Evolutionary conservation across 2,113 vertebrate genomes (phyloP).

Genomic region (Serinus canaria): DNA sequence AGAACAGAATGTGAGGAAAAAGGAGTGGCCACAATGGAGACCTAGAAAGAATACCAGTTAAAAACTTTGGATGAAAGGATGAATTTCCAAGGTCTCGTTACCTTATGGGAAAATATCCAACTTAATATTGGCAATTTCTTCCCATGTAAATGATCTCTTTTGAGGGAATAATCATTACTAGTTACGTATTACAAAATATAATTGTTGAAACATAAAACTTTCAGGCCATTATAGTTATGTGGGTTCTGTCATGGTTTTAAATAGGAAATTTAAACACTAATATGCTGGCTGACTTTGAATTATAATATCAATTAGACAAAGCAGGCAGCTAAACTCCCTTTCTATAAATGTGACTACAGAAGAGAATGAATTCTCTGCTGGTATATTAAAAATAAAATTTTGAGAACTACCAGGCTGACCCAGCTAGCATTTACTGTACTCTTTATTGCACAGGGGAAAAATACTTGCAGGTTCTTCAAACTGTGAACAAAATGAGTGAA

Average conservation of each 20-base stretch:
- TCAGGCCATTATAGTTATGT: background rate
- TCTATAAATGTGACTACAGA: background rate
- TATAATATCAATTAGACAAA: slow-evolving; percentile 28
- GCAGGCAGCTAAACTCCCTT: background rate
- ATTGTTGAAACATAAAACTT: slow-evolving; percentile 10
- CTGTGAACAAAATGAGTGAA: background rate
- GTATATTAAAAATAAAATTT: background rate
- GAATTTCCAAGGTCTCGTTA: background rate
- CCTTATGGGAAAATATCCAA: background rate
- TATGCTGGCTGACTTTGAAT: background rate
- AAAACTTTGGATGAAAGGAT: background rate
- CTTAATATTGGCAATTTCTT: background rate
- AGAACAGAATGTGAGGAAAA: background rate
- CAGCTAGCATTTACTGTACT: background rate
- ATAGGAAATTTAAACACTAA: background rate
- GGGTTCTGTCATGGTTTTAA: slow-evolving; percentile 23
- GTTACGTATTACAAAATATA: background rate
- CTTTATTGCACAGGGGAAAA: background rate
- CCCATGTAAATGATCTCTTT: background rate
- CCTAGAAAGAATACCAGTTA: background rate
- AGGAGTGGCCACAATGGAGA: background rate
- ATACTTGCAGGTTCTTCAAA: background rate
- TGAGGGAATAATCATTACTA: background rate
- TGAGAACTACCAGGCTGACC: background rate
- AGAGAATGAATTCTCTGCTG: background rate